Evolutionary conservation across 2,797 vertebrate genomes (phyloP).

Genomic region (Chelidonichthys spinosus): DNA sequence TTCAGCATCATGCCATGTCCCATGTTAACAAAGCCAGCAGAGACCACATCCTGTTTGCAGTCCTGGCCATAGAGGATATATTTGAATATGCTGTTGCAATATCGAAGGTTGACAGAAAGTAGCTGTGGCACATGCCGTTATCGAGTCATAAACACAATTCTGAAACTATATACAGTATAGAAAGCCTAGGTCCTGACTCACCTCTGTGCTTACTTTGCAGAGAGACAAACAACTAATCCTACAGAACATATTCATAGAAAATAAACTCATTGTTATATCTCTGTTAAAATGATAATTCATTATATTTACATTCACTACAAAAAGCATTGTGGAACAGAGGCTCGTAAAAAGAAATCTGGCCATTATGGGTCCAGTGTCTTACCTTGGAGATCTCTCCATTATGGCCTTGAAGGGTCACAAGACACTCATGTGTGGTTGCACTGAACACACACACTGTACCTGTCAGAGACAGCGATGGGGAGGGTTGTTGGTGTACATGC

Average conservation of each 20-base stretch:
- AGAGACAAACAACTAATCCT: background rate
- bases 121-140: background rate
- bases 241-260: background rate
- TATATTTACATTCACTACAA: too few species aligned
- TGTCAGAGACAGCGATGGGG: slow-evolving; percentile 57
- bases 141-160: background rate
- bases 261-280: background rate
- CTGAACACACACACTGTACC: slow-evolving; percentile 91
- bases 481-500: background rate
- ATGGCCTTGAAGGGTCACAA: slow-evolving; percentile 91
- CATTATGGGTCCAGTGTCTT: slow-evolving; percentile 23
- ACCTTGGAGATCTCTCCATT: slow-evolving; percentile 94
- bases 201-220: background rate
- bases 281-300: background rate
- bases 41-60: slow-evolving; percentile 26
- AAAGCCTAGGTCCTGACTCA: background rate
- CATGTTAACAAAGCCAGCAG: slow-evolving; percentile 35
- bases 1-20: slow-evolving; percentile 34
- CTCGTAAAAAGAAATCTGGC: background rate
- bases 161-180: background rate
- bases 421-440: slow-evolving; percentile 86
- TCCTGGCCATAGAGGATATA: background rate
- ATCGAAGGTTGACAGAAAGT: background rate
- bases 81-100: background rate
- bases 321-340: background rate